phyloP scores from a whole-genome alignment of 2,888 invertebrate species.

The Apamea anceps region DNA sequence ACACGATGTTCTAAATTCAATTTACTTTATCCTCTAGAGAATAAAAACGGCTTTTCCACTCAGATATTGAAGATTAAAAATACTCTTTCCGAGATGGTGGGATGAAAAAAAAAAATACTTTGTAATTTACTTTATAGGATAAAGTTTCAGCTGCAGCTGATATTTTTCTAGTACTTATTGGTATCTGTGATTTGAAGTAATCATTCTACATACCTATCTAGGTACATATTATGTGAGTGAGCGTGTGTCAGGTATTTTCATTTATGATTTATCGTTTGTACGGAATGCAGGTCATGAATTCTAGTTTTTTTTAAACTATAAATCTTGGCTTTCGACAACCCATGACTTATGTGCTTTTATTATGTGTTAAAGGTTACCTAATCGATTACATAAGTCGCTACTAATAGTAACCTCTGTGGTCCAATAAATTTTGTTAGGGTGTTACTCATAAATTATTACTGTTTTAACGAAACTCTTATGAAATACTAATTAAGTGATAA shows the following conservation, averaged over 20 bases:
- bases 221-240: not conserved
- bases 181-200: not conserved
- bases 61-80: too few species aligned
- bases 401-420: slow-evolving; percentile 10
- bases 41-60: too few species aligned
- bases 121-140: not conserved
- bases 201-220: not conserved
- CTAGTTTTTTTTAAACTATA: slow-evolving; percentile 34
- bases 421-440: slow-evolving; percentile 31
- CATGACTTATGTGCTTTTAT: slow-evolving; percentile 37
- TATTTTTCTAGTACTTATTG: not conserved
- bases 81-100: too few species aligned
- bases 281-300: slow-evolving; percentile 52
- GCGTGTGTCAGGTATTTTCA: slow-evolving; percentile 31
- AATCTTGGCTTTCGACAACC: slow-evolving; percentile 38
- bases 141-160: not conserved
- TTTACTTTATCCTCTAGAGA: too few species aligned
- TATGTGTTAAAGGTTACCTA: slow-evolving; percentile 29
- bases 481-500: slow-evolving; percentile 63
- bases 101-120: not conserved
- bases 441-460: slow-evolving; percentile 34
- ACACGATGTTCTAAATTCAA: too few species aligned
- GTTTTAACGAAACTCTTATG: slow-evolving; percentile 30
- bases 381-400: slow-evolving; percentile 33
- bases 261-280: slow-evolving; percentile 36